Conservation (phyloP, 2,888 invertebrate genomes). For the Deilephila porcellus region DNA sequence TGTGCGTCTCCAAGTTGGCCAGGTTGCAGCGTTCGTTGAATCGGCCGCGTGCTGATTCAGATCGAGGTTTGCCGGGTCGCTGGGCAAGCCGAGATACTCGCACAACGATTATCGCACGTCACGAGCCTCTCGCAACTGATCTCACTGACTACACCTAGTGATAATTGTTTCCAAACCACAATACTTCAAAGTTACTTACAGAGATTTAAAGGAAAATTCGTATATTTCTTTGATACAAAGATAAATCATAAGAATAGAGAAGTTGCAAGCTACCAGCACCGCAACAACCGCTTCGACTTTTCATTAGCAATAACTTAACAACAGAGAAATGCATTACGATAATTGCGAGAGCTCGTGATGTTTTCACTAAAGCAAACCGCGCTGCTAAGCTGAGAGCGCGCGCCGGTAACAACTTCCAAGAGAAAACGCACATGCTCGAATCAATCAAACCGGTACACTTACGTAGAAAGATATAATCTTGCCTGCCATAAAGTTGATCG, state of each 20-base stretch:
- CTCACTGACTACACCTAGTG: constrained; percentile 55
- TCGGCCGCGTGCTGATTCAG: constrained; percentile 74
- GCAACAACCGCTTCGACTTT: constrained; percentile 68
- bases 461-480: constrained; percentile 47
- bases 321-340: constrained; percentile 54
- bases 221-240: not conserved
- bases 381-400: constrained; percentile 37
- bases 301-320: constrained; percentile 77
- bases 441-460: constrained; percentile 48
- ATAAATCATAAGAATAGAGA: constrained; percentile 5
- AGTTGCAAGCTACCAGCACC: constrained; percentile 50
- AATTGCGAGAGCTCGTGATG: constrained; percentile 52
- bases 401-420: constrained; percentile 42
- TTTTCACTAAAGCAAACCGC: constrained; percentile 43
- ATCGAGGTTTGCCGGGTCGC: constrained; percentile 75
- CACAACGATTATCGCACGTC: constrained; percentile 65
- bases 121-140: constrained; percentile 56
- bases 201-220: not conserved
- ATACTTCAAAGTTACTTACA: constrained; percentile 36
- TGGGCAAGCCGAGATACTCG: constrained; percentile 61
- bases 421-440: constrained; percentile 48
- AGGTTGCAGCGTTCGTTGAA: constrained; percentile 64
- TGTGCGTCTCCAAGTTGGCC: constrained; percentile 61
- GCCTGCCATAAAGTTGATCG: constrained; percentile 49
- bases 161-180: constrained; percentile 36